A percentile compares a stretch with the other conserved stretches of the same genome.
These are phyloP conservation scores for Drosophila takahashii DNA, from an alignment of 1,140 invertebrate species.

Conservation along the genomic window DNA sequence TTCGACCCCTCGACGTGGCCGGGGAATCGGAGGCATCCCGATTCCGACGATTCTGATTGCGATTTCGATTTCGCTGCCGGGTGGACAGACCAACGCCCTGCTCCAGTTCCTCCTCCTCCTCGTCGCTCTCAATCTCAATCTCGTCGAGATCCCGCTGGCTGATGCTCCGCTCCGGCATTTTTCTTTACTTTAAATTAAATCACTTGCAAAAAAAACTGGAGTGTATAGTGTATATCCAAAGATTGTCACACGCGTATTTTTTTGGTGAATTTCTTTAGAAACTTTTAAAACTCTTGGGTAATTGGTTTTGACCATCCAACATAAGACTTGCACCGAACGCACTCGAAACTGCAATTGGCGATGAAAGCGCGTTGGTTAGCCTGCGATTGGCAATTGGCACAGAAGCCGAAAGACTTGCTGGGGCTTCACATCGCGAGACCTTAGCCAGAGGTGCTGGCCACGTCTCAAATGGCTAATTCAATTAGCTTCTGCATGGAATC, in stretches of 20 bases:
- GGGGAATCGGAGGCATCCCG: constrained; percentile 33
- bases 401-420: constrained; percentile 30
- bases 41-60: constrained; percentile 25
- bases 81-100: constrained; percentile 74
- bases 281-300: background rate
- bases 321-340: constrained; percentile 76
- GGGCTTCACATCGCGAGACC: constrained; percentile 61
- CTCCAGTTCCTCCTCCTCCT: constrained; percentile 76
- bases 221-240: background rate
- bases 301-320: background rate
- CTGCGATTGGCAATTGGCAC: constrained; percentile 30
- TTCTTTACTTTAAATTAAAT: background rate
- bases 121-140: constrained; percentile 79
- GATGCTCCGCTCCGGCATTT: constrained; percentile 73
- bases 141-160: constrained; percentile 78
- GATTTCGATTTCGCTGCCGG: constrained; percentile 35
- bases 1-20: constrained; percentile 16
- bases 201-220: constrained; percentile 23
- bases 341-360: constrained; percentile 75
- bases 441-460: constrained; percentile 49
- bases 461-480: constrained; percentile 62
- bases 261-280: background rate
- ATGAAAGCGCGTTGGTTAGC: constrained; percentile 25
- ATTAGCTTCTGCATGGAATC: constrained; percentile 38
- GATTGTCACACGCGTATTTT: background rate